These are phyloP conservation scores for Pristionchus entomophagus DNA, from an alignment of 2,888 invertebrate genomes.

Conservation along the genomic window DNA sequence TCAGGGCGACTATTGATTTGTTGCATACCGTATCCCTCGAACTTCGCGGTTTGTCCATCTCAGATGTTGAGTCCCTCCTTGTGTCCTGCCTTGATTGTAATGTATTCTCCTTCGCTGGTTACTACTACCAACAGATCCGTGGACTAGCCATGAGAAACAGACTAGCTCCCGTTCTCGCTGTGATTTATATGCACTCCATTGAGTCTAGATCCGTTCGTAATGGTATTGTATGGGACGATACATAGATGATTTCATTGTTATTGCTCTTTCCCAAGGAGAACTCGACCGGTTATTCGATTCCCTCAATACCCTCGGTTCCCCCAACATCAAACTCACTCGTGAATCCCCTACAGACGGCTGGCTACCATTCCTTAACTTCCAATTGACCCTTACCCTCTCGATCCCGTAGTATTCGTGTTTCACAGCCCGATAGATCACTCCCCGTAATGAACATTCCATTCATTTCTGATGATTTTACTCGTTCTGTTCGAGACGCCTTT, in stretches of 20 bases:
- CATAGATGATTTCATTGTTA: conserved; percentile 29
- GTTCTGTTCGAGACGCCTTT: too few species aligned
- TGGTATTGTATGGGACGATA: conserved; percentile 20
- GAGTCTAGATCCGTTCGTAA: not conserved
- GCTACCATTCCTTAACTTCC: too few species aligned
- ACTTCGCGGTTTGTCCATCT: not conserved
- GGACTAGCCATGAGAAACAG: conserved; percentile 39
- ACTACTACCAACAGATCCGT: not conserved
- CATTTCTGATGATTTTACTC: too few species aligned
- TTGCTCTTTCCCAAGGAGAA: not conserved
- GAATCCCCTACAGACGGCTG: too few species aligned
- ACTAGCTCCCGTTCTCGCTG: conserved; percentile 37
- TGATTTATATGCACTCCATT: conserved; percentile 17
- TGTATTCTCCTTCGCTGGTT: not conserved
- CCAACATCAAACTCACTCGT: too few species aligned
- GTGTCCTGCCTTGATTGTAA: conserved; percentile 4
- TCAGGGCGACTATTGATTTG: not conserved
- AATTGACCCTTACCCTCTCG: too few species aligned
- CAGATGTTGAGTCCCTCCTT: not conserved
- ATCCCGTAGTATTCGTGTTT: too few species aligned
- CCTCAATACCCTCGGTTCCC: too few species aligned
- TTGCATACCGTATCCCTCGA: not conserved
- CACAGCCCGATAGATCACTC: too few species aligned
- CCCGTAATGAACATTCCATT: too few species aligned
- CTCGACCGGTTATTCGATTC: too few species aligned